A percentile compares a stretch with the other conserved stretches of the same genome.
Conservation (phyloP, 2,888 invertebrate species). For the Myopa testacea region DNA sequence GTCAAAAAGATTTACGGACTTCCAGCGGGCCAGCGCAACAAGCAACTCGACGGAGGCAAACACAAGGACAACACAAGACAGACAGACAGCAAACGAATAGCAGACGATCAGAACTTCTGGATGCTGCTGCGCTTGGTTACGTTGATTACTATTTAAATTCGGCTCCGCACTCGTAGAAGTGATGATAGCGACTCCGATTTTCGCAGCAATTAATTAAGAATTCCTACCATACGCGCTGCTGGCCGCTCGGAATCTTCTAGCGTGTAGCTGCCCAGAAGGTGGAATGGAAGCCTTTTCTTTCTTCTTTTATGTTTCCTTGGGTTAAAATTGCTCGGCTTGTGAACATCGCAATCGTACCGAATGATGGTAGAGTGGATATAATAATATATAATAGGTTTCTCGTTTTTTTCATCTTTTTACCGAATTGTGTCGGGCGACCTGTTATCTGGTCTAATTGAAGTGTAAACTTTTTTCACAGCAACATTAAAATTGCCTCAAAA, state of each 20-base stretch:
- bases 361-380: too few relatives aligned
- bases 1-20: slow-evolving; percentile 34
- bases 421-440: too few relatives aligned
- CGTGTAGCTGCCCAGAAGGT: too few relatives aligned
- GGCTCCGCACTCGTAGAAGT: background rate
- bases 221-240: background rate
- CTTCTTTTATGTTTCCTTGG: too few relatives aligned
- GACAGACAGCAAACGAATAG: background rate
- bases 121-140: background rate
- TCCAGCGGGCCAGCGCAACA: background rate
- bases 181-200: background rate
- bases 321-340: too few relatives aligned
- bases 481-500: too few relatives aligned
- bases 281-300: too few relatives aligned
- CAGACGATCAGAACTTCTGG: background rate
- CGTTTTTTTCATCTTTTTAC: too few relatives aligned
- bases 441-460: too few relatives aligned
- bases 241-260: background rate
- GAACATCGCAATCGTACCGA: too few relatives aligned
- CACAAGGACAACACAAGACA: slow-evolving; percentile 4
- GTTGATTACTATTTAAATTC: background rate
- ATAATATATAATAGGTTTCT: too few relatives aligned
- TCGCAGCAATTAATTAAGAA: slow-evolving; percentile 3
- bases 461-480: too few relatives aligned
- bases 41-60: background rate